Percentiles rank a stretch among this genome's conserved stretches.
phyloP scores from a whole-genome alignment of 2,797 vertebrate species.

The Lutjanus argentimaculatus region DNA sequence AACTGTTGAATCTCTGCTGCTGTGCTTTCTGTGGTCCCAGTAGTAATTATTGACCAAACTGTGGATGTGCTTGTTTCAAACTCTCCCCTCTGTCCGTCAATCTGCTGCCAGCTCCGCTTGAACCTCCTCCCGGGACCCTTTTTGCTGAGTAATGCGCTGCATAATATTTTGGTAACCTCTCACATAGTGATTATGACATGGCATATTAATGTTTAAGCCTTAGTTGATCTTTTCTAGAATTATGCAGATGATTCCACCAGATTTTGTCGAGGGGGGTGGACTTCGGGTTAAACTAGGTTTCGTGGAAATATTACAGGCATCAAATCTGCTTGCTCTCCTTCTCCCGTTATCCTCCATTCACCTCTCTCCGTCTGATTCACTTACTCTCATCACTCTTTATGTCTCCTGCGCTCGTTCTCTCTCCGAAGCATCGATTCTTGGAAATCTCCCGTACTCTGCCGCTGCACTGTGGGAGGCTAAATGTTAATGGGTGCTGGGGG shows the following conservation, averaged over 20 bases:
- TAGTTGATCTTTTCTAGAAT: conserved; percentile 47
- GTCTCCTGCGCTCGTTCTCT: conserved; percentile 25
- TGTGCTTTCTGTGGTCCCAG: neutral
- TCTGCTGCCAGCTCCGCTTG: conserved; percentile 46
- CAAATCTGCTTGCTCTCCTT: conserved; percentile 30
- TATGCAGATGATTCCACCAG: conserved; percentile 40
- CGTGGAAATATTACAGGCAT: conserved; percentile 52
- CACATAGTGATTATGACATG: conserved; percentile 47
- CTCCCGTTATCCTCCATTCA: conserved; percentile 20
- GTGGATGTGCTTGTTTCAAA: conserved; percentile 48
- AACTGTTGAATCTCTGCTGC: neutral
- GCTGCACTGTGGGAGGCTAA: conserved; percentile 50
- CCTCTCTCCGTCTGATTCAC: conserved; percentile 29
- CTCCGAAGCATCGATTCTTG: conserved; percentile 59
- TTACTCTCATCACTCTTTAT: conserved; percentile 33
- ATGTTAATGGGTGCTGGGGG: conserved; percentile 54
- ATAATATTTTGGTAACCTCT: conserved; percentile 45
- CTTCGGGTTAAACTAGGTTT: conserved; percentile 38
- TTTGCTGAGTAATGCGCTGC: conserved; percentile 42
- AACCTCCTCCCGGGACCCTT: conserved; percentile 48
- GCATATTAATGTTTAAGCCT: conserved; percentile 60
- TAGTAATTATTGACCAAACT: conserved; percentile 35
- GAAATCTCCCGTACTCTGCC: conserved; percentile 52
- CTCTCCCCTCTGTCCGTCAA: conserved; percentile 39
- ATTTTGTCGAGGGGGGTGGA: conserved; percentile 7